Base-by-base conservation (phyloP, 1,140 invertebrate genomes). In the Trachymyrmex septentrionalis region DNA sequence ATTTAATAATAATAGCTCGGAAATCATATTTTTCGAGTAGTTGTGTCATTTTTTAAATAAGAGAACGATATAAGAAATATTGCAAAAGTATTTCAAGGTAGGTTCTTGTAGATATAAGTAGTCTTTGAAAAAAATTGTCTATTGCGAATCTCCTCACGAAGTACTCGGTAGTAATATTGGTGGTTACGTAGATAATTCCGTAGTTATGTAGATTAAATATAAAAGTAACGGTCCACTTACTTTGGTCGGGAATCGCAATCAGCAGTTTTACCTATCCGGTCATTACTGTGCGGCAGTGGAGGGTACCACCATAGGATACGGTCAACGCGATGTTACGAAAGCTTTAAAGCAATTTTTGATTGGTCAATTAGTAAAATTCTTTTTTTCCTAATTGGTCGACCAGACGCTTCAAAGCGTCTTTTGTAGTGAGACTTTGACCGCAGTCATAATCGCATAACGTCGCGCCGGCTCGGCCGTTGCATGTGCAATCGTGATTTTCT, bases 401-500 rank as follows among this genome's bases (percentile, higher is more conserved):
- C 30, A 30, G 4, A 30, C 0, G 30, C 30, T 30, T 30, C 30
- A 0, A 30, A 30, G 30, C 30, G 4, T n/a, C n/a, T n/a, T 30
- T 30, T 30, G 30, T 30, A 30, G 30, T 30, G 30, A 30, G 30
- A 30, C 30, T 6, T 30, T 5, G 30, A 30, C 27, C 27, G 27
- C 27, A 27, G 27, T 2, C 27, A 24, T 30, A 50, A 50, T 57
- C 12, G 24, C 53, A 19, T 53, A 77, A 19, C 61, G 30, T 53
- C 48, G 77, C 27, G 64, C 21, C 59, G 19, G 10, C 27, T 30
- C 50, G 71, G 16, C 50, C 64, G 34, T 81, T 71, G 53, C 64
- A 69, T 21, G 55, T 61, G 55, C 69, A 61, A 82, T 82, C 67
- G 67, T 82, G 80, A 84, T 84, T 84, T 84, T 84, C 69, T 61